phyloP scores from a whole-genome alignment of 2,888 invertebrate genomes.

The Disparrhopalites patrizii region DNA sequence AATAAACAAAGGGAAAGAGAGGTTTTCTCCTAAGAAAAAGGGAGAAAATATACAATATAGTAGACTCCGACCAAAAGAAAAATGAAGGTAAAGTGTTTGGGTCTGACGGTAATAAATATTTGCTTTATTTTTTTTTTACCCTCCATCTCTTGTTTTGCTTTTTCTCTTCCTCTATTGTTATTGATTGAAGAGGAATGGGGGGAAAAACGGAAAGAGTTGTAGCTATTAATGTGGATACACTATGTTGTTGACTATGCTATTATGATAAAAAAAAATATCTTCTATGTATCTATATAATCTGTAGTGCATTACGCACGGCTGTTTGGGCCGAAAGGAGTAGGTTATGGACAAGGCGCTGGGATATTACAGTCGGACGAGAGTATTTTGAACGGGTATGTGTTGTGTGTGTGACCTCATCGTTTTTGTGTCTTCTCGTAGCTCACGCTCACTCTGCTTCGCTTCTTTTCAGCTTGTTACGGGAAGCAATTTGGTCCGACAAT shows the following conservation, averaged over 20 bases:
- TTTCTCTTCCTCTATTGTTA: too few species aligned
- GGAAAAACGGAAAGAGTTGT: too few species aligned
- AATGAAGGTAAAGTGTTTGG: too few species aligned
- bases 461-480: conserved; percentile 79
- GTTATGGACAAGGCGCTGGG: conserved; percentile 94
- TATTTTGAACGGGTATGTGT: conserved; percentile 74
- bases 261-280: background rate
- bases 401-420: conserved; percentile 38
- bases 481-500: conserved; percentile 97
- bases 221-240: background rate
- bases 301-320: conserved; percentile 96
- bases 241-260: background rate
- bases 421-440: conserved; percentile 13
- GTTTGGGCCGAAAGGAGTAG: conserved; percentile 96
- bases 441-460: conserved; percentile 39
- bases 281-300: conserved; percentile 59
- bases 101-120: too few species aligned
- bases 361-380: conserved; percentile 80
- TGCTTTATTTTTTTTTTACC: too few species aligned
- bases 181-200: too few species aligned
- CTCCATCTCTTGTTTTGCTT: too few species aligned
- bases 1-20: too few species aligned
- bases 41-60: too few species aligned
- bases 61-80: too few species aligned
- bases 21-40: too few species aligned